Evolutionary conservation across 2,113 vertebrate species (phyloP).

Genomic region (Pluvianellus socialis): DNA sequence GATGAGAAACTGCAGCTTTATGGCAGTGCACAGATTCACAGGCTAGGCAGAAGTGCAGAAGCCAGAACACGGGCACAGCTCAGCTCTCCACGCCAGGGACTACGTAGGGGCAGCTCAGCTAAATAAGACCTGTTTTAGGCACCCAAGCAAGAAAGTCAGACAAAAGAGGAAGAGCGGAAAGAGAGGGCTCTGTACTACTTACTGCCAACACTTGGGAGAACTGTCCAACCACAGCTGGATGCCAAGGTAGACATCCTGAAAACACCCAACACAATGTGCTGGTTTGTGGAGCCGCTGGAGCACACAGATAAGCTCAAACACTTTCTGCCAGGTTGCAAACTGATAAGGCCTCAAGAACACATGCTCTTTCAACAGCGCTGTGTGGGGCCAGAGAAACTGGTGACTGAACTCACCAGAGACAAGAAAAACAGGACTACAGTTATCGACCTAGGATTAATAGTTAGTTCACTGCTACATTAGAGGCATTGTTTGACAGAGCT

Average conservation of each 20-base stretch:
- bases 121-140: neutral
- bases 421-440: conserved; percentile 16
- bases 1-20: neutral
- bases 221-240: neutral
- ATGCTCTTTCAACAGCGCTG: neutral
- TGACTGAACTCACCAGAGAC: neutral
- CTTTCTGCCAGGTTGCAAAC: neutral
- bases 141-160: neutral
- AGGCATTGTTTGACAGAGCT: conserved; percentile 32
- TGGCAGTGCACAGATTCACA: neutral
- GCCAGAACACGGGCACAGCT: neutral
- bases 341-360: neutral
- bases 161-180: neutral
- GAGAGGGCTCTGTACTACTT: neutral
- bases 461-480: conserved; percentile 35
- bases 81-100: neutral
- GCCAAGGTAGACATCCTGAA: neutral
- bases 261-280: neutral
- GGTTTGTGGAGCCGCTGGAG: neutral
- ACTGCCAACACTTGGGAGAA: neutral
- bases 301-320: conserved; percentile 28
- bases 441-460: conserved; percentile 8
- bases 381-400: neutral
- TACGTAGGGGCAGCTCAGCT: neutral
- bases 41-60: neutral